Evolutionary conservation across 2,797 vertebrate species (phyloP).

Genomic region (Nothura maculosa): DNA sequence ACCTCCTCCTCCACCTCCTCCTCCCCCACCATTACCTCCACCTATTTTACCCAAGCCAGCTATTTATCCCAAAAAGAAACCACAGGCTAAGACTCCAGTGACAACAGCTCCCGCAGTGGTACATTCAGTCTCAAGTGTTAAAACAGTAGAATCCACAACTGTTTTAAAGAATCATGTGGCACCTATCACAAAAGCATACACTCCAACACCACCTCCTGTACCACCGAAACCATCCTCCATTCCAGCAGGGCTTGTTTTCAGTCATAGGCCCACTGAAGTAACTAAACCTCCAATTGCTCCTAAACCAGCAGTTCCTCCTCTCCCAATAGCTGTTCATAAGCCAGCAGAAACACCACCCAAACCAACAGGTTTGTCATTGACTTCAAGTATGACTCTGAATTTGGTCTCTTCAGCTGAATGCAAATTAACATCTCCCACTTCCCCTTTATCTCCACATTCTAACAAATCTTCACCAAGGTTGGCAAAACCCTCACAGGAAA

Average conservation of each 20-base stretch:
- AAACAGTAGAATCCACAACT: constrained; percentile 50
- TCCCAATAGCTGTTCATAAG: constrained; percentile 71
- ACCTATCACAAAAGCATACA: constrained; percentile 79
- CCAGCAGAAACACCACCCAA: constrained; percentile 85
- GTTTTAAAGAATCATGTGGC: constrained; percentile 62
- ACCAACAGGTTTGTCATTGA: constrained; percentile 85
- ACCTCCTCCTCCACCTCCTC: constrained; percentile 77
- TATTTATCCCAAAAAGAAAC: constrained; percentile 89
- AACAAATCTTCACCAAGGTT: constrained; percentile 88
- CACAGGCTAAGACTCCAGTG: constrained; percentile 82
- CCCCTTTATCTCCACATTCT: constrained; percentile 92
- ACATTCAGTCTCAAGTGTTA: constrained; percentile 61
- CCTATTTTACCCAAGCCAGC: constrained; percentile 92
- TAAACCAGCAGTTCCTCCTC: constrained; percentile 83
- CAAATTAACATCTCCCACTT: constrained; percentile 92
- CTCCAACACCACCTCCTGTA: constrained; percentile 91
- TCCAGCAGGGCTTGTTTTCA: constrained; percentile 93
- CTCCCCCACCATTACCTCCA: constrained; percentile 85
- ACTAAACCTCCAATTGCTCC: constrained; percentile 94
- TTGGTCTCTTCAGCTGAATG: constrained; percentile 89
- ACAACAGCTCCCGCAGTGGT: constrained; percentile 42
- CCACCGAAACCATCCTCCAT: constrained; percentile 95
- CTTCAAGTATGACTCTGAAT: constrained; percentile 89
- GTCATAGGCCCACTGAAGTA: constrained; percentile 89
- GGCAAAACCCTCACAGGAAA: constrained; percentile 90